phyloP scores from a whole-genome alignment of 1,140 invertebrate species.

The Tetramorium simillimum region DNA sequence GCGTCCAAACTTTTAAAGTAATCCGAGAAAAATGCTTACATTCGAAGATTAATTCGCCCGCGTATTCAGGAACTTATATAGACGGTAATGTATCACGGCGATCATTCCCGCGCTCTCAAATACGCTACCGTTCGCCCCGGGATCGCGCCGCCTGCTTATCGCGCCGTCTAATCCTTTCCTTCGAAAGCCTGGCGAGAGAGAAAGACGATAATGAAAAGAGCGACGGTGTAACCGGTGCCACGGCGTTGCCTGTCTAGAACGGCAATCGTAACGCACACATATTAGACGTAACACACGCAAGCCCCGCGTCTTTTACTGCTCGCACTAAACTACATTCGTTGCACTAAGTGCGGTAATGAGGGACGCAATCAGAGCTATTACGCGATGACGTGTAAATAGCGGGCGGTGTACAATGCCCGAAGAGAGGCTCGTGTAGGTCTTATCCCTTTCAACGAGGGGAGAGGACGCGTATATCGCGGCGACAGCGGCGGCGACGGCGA shows the following conservation, averaged over 20 bases:
- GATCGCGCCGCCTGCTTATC: slow-evolving; percentile 51
- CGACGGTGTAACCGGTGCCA: not conserved
- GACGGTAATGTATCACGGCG: not conserved
- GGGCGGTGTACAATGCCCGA: slow-evolving; percentile 47
- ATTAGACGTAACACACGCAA: not conserved
- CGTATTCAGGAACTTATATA: not conserved
- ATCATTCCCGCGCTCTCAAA: not conserved
- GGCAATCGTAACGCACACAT: slow-evolving; percentile 31
- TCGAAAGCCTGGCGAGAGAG: slow-evolving; percentile 23
- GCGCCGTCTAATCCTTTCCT: slow-evolving; percentile 54
- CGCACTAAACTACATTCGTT: slow-evolving; percentile 64
- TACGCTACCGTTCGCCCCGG: slow-evolving; percentile 3
- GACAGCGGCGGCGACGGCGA: not conserved
- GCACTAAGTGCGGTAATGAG: slow-evolving; percentile 58
- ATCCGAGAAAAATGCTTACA: not conserved
- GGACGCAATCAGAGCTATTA: slow-evolving; percentile 60
- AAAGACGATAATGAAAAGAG: slow-evolving; percentile 55
- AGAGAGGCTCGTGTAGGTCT: slow-evolving; percentile 53
- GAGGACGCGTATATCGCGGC: slow-evolving; percentile 16
- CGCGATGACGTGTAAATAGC: slow-evolving; percentile 70
- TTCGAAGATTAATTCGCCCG: not conserved
- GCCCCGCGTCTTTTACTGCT: slow-evolving; percentile 63
- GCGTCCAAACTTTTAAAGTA: not conserved
- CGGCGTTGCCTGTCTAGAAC: not conserved
- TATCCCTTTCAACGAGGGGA: slow-evolving; percentile 48